Evolutionary conservation across 2,113 vertebrate genomes (phyloP).

Genomic region (Carassius auratus): DNA sequence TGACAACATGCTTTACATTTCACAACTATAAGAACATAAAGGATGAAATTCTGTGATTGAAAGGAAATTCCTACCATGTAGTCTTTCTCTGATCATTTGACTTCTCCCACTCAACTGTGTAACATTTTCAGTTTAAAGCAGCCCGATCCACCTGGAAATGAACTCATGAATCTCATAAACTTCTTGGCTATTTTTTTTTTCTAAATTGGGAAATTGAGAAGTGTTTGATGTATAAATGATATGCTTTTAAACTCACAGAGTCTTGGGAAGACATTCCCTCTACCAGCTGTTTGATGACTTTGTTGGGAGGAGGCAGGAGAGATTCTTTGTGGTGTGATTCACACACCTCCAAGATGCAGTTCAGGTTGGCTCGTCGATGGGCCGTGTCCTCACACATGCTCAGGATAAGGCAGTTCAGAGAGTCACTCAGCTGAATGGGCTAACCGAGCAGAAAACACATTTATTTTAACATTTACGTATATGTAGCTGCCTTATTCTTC

Average conservation of each 20-base stretch:
- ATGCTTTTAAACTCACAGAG: slow-evolving; percentile 66
- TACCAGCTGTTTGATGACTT: slow-evolving; percentile 80
- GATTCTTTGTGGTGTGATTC: slow-evolving; percentile 77
- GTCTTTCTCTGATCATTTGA: slow-evolving; percentile 84
- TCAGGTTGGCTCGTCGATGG: slow-evolving; percentile 75
- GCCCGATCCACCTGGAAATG: slow-evolving; percentile 73
- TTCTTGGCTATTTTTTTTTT: not conserved
- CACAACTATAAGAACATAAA: not conserved
- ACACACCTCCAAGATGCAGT: slow-evolving; percentile 82
- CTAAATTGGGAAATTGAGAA: not conserved
- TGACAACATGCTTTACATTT: not conserved
- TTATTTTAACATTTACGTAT: not conserved
- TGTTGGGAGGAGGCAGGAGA: slow-evolving; percentile 69
- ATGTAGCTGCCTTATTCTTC: not conserved
- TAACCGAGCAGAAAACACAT: slow-evolving; percentile 59
- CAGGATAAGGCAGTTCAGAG: slow-evolving; percentile 83
- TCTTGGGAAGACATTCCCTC: slow-evolving; percentile 79
- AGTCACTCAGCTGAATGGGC: slow-evolving; percentile 85
- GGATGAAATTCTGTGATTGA: not conserved
- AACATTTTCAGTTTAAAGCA: slow-evolving; percentile 71
- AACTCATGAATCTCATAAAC: not conserved
- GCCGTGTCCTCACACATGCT: slow-evolving; percentile 88
- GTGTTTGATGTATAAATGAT: not conserved
- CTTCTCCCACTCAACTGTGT: slow-evolving; percentile 79
- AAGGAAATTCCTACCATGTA: slow-evolving; percentile 72